Evolutionary conservation across 2,113 vertebrate species (phyloP), one percentile per base, ranked within the genome.

Genomic region (Nothocercus nigrocapillus): DNA sequence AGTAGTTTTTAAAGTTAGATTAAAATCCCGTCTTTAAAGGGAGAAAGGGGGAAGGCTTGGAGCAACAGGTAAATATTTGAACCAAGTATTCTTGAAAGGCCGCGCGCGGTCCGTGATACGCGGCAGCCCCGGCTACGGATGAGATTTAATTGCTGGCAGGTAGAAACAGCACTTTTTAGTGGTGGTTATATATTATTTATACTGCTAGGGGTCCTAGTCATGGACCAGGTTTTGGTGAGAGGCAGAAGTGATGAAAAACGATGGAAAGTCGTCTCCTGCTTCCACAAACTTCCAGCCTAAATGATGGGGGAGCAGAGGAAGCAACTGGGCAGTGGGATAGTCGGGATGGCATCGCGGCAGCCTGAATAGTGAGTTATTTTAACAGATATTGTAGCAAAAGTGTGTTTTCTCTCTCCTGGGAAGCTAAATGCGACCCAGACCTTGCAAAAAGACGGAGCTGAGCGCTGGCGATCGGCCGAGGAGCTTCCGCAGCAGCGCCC

Each of bases 121-220:
- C 47, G 0, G 10, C 17, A 68, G 61, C n/a, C 0, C 0, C 42
- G 75, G 34, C 56, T 56, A 2, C 4, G 0, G 8, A 13, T 0
- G 7, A 72, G n/a, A 10, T 62, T 40, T 30, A 79, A 83, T 75
- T 40, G 56, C 32, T 76, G 77, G 32, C 34, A 62, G 63, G 51
- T 49, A 22, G 9, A 61, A 72, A 75, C 15, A 58, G 56, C 30
- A 4, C 4, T 34, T 91, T 80, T 62, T 82, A 14, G 11, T 25
- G 74, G 34, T 3, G 6, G 45, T 76, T 93, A 34, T 8, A 0
- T 51, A 62, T 49, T 36, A 11, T 21, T 76, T 76, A 11, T 66
- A 1, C 62, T 40, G 32, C 34, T 45, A 21, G 82, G 45, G 81
- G 18, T 18, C 34, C 68, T 59, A 32, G n/a, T 34, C 51, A 18